Evolutionary conservation across 2,888 invertebrate genomes (phyloP), one percentile per base, ranked within the genome.

Genomic region (Smittia sp.): DNA sequence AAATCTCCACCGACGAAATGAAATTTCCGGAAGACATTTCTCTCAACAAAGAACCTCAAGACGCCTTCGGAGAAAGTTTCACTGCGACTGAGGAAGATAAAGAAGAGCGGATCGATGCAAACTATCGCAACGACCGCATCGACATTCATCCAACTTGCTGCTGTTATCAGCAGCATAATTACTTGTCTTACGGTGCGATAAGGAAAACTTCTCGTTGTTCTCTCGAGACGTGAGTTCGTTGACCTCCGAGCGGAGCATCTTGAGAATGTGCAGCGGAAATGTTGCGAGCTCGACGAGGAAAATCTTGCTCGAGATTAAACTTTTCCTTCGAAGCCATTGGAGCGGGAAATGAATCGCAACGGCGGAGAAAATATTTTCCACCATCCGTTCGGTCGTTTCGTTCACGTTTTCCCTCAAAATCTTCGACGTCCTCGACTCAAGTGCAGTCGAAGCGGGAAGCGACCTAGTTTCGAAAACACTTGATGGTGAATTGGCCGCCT

Each of bases 261-360:
- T 46, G 46, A 2, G 46, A 46, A 46, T 46, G 46, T 46, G 13
- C 46, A 46, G n/a, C 46, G 46, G 46, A 46, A 46, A 46, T 46
- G n/a, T 46, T 46, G n/a, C 46, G n/a, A 46, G 13, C 46, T 11
- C 46, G 15, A 46, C 46, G 15, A 11, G 32, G 9, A 32, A 32
- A 32, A 32, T 32, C 32, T 46, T 46, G 46, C 15, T 46, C 15
- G 13, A 11, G 13, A n/a, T 46, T 46, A 46, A 46, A 46, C 46
- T n/a, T 46, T 46, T 46, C n/a, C 13, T 6, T 11, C n/a, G 2
- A 46, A 46, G n/a, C 46, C 11, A 46, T 15, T n/a, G n/a, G 46
- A 46, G 46, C 32, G 32, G 32, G n/a, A 46, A 46, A 3, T 46
- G 2, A 46, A 3, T 46, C 46, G 4, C 6, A 46, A 11, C 46